A percentile compares a stretch with the other conserved stretches of the same genome.
These are phyloP conservation scores for Nothocercus julius DNA, from an alignment of 2,113 vertebrate species.

Conservation along the genomic window DNA sequence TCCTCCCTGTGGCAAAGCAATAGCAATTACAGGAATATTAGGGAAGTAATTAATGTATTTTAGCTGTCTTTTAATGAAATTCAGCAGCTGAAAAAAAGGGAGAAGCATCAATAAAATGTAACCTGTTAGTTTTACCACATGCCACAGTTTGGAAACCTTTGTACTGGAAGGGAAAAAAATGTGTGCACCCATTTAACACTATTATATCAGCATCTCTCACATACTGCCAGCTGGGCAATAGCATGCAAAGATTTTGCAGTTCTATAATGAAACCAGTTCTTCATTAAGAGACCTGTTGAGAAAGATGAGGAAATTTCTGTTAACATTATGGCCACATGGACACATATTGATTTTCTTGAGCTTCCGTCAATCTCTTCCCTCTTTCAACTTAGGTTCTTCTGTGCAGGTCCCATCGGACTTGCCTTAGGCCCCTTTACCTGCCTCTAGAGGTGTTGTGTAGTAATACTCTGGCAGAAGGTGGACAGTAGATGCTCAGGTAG, in stretches of 20 bases:
- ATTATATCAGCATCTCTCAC: background rate
- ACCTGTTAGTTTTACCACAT: background rate
- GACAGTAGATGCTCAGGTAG: background rate
- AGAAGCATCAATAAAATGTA: background rate
- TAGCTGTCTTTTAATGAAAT: constrained; percentile 46
- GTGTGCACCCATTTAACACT: background rate
- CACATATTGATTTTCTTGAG: background rate
- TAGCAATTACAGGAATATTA: constrained; percentile 52
- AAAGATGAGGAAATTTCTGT: background rate
- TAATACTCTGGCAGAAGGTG: background rate
- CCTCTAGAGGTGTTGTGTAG: background rate
- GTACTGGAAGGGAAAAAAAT: background rate
- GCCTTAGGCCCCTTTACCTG: background rate
- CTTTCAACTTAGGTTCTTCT: background rate
- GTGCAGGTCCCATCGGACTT: background rate
- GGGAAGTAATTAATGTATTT: constrained; percentile 60
- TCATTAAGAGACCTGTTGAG: background rate
- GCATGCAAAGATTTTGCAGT: background rate
- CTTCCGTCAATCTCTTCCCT: background rate
- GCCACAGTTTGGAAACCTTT: background rate
- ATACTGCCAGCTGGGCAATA: background rate
- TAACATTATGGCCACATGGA: background rate
- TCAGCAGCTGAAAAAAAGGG: background rate
- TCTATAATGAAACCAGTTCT: background rate
- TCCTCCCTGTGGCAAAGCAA: constrained; percentile 49